Base-by-base conservation (phyloP, 1,140 invertebrate species). In the Cepaea nemoralis region DNA sequence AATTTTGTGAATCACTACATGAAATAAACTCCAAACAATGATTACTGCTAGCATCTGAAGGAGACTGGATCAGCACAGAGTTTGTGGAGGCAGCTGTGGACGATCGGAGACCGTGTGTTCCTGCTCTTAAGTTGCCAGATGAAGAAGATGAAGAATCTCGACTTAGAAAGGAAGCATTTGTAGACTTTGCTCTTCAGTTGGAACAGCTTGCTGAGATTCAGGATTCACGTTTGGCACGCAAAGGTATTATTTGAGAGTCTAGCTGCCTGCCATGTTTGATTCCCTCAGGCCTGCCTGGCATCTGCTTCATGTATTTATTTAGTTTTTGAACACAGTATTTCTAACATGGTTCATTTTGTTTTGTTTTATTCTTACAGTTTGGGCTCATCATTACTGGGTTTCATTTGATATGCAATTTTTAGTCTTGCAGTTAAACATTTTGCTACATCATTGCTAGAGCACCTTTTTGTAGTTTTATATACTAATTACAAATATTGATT, bases 191-290 rank as follows among this genome's bases (percentile, higher is more conserved):
- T 24, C 35, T 77, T 5, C 50, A 77, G 33, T 6, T 77, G 35
- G 27, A 77, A 10, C 31, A 77, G 75, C 39, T 45, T 19, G 75
- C 75, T 8, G 75, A 77, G 75, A 55, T 77, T 27, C 27, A 40
- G 31, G 75, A 77, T 14, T 19, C 59, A 31, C 71, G 42, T 5
- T 22, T 74, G 27, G 24, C 71, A 42, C 71, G 24, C 33, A 40
- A 74, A 74, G 71, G 71, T 74, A 73, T 45, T 24, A 16, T 10
- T n/a, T 31, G 59, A 16, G 2, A 63, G 59, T 63, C 27, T 63
- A 2, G 16, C 33, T 14, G 27, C 5, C 2, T 55, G 16, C n/a
- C 33, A 19, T 55, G 22, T 24, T 24, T 22, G 22, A 10, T 14
- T 22, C 50, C 19, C 16, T 55, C 50, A 55, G 19, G 50, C 50